Percentiles rank a stretch among this genome's conserved stretches.
These are phyloP conservation scores for Dicerorhinus sumatrensis DNA, from an alignment of 2,113 vertebrate genomes.

Conservation along the genomic window DNA sequence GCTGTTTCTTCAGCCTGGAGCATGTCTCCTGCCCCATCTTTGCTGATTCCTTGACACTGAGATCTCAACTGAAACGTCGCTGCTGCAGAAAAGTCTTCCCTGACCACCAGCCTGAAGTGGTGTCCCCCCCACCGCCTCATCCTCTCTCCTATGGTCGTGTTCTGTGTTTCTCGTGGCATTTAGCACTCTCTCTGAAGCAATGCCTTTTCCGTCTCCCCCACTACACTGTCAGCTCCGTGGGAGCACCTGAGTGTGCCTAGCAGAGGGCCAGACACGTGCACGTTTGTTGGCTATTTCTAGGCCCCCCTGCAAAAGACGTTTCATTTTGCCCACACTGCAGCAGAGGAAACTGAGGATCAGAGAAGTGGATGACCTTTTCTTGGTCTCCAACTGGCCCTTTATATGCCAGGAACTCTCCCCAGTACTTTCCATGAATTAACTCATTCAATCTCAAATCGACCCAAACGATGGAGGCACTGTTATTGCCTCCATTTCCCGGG, in stretches of 20 bases:
- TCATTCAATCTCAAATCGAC: neutral
- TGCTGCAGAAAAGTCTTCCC: neutral
- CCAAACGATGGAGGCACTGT: accelerated
- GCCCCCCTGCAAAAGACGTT: neutral
- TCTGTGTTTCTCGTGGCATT: neutral
- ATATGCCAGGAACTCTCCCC: neutral
- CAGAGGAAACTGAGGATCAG: neutral
- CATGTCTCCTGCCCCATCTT: neutral
- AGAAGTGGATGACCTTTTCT: neutral
- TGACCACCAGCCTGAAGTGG: neutral
- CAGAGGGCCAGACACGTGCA: neutral
- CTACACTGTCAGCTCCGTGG: neutral
- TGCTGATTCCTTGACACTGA: neutral
- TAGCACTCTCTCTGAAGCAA: neutral
- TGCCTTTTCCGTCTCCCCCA: neutral
- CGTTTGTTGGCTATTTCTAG: neutral
- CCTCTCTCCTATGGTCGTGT: neutral
- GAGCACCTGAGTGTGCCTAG: neutral
- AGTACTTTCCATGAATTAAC: neutral
- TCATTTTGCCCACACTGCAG: neutral
- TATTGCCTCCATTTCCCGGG: neutral
- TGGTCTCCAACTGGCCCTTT: neutral
- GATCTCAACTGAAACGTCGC: neutral
- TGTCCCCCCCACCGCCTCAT: accelerated
- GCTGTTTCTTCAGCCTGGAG: neutral